Evolutionary conservation across 2,113 vertebrate species (phyloP), one percentile per base, ranked within the genome.

Genomic region (Cryptotis parvus): DNA sequence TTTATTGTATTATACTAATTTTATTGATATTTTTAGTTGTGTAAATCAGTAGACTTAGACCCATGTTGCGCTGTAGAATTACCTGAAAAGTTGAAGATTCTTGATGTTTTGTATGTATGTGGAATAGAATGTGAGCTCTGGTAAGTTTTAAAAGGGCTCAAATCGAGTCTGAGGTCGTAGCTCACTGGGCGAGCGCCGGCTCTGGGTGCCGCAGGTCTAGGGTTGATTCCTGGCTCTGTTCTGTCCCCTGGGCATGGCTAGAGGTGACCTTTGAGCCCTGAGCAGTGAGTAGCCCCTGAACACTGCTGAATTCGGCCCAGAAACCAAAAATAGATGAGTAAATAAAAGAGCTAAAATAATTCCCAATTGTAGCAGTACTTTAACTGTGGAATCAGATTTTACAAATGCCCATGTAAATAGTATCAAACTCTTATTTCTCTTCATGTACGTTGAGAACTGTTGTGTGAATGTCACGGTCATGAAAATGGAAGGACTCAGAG

Each of bases 401-500:
- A 29, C 22, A n/a, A 55, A 31, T 72, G 8, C 12, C 6, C 33
- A 79, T 83, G 26, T 31, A 76, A 12, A 43, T 31, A 76, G 29
- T 63, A 70, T 16, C 79, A 66, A 92, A 82, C 61, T 31, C 31
- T 79, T 27, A 52, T 37, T 87, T 77, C 22, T 37, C 66, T 86
- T 87, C 16, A 35, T 66, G 84, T 91, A 27, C 22, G 74, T 74
- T 92, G 43, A 79, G 26, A 68, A 10, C 16, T 69, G 43, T 9
- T 82, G 4, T 9, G 41, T 85, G 26, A 52, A 49, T 76, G 14
- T 88, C 91, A 82, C 75, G 41, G 52, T 77, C 52, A 80, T 66
- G 66, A 73, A 69, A 86, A 73, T 37, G 69, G 31, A 89, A 90
- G 76, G 37, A 49, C 29, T 35, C 41, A 82, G 63, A 78, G 22